Base-by-base conservation (phyloP, 2,113 vertebrate genomes). In the Erinaceus europaeus region DNA sequence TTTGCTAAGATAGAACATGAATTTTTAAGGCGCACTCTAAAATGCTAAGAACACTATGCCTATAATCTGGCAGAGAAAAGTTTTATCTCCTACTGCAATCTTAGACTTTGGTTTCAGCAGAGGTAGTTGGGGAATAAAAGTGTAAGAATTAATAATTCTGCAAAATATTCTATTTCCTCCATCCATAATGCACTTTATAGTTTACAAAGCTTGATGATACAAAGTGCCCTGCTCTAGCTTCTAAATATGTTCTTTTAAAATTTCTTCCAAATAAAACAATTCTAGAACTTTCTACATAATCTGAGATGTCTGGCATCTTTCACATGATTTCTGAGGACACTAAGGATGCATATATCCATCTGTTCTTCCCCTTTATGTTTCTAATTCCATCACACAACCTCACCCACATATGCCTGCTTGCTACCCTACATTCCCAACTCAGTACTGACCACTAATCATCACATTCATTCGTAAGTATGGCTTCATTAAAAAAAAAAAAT, bases 1-100 rank as follows among this genome's bases (percentile, higher is more conserved):
- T 86, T 72, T n/a, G 23, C 48, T 80, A 44, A 77, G 67, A 81
- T 64, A 27, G 5, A 84, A 73, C 25, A 29, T 23, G 18, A 53
- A 55, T 50, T 68, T 44, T n/a, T 8, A 75, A 48, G 61, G 14
- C 34, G 85, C 20, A 44, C 14, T 50, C 34, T 71, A 46, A 72
- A 27, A 34, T 61, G 25, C 48, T 53, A 48, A n/a, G 23, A 84
- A 15, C 14, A 25, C 3, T 59, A 62, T 50, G 67, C 3, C 29
- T 21, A 59, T 46, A 55, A 29, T 11, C 5, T 27, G 36, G 14
- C 11, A 55, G 11, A 27, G 15, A 53, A 36, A 76, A n/a, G 1
- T 11, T 86, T 34, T n/a, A 21, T 50, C 5, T 9, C 82, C 68
- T 21, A 89, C 23, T 18, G 10, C 46, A 72, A 55, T 9, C 9